Evolutionary conservation across 2,113 vertebrate genomes (phyloP), one percentile per base, ranked within the genome.

Genomic region (Ophiodon elongatus): DNA sequence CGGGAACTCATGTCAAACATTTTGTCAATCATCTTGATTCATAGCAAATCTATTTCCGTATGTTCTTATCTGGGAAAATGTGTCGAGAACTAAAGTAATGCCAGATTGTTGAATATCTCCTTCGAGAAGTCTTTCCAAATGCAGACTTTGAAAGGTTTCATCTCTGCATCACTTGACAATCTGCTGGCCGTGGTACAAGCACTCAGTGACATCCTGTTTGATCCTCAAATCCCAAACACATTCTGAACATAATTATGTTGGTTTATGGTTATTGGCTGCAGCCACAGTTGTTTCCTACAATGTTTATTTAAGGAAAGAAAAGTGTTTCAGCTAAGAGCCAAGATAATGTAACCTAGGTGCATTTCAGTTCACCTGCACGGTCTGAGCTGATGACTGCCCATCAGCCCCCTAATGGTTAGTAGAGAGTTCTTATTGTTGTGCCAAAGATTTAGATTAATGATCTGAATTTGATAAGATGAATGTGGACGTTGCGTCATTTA

Each of bases 271-370:
- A 86, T 85, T 87, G 91, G 84, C 84, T 80, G 73, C 59, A 8
- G 67, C 64, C 76, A 8, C 72, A 80, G 85, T 88, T 87, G 75
- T 80, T 86, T 88, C 89, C 87, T 83, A 77, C 83, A 73, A 35
- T 89, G 85, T 92, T 92, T 91, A 89, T 89, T 91, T 89, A 91
- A 91, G 82, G 84, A 90, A 50, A 82, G 74, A 84, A 84, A n/a
- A n/a, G 14, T 39, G 77, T 88, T 85, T 80, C 66, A 67, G 80
- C 64, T 35, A 33, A 80, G 86, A 85, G 77, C 85, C 78, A 19
- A 52, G 79, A 41, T 62, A 52, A 74, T 66, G 79, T 27, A 25
- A 29, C 75, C 67, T 80, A 70, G 80, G 85, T 77, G 75, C 86
- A 77, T 84, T 89, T 89, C 52, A 88, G 81, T 93, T 91, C 85